These are phyloP conservation scores for Dermochelys coriacea DNA, from an alignment of 2,797 vertebrate genomes.

Conservation along the genomic window DNA sequence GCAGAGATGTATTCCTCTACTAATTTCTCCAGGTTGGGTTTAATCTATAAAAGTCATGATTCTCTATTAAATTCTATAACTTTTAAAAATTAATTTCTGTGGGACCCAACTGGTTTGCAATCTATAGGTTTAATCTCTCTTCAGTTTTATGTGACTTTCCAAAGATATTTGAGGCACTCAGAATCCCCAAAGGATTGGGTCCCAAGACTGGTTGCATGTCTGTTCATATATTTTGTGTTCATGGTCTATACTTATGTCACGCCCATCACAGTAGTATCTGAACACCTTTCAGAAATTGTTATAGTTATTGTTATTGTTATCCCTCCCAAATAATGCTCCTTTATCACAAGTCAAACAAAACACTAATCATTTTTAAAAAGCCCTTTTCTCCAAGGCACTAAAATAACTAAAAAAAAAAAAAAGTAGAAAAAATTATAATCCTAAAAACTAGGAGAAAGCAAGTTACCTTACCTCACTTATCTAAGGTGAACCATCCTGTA, in stretches of 20 bases:
- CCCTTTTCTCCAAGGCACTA: neutral
- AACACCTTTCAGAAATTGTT: neutral
- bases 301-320: too few species aligned
- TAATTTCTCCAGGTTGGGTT: neutral
- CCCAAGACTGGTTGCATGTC: neutral
- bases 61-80: neutral
- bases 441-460: neutral
- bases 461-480: neutral
- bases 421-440: neutral
- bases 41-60: neutral
- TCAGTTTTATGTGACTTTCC: neutral
- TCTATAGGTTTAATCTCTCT: neutral
- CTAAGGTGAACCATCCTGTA: neutral
- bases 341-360: neutral
- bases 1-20: neutral
- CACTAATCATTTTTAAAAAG: neutral
- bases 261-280: neutral
- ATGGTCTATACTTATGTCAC: neutral
- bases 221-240: accelerated
- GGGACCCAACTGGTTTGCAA: neutral
- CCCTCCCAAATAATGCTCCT: neutral
- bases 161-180: neutral
- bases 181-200: neutral
- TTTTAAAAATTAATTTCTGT: neutral
- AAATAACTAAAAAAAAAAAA: neutral